Conservation (phyloP, 2,113 vertebrate species). For the Columbina picui region DNA sequence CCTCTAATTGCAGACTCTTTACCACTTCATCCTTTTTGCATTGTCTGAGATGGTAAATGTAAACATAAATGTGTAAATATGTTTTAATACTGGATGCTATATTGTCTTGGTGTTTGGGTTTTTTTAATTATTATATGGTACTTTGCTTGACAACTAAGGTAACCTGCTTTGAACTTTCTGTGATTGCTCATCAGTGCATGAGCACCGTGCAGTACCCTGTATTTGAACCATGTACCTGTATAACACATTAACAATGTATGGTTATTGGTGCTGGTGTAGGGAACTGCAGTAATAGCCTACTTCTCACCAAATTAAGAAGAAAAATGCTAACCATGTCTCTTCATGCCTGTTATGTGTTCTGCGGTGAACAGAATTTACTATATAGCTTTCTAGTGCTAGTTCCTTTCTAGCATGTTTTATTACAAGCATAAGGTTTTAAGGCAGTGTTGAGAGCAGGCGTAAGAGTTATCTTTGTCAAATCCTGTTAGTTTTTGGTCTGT, state of each 20-base stretch:
- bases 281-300: neutral
- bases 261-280: neutral
- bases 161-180: neutral
- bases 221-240: rapidly evolving
- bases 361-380: neutral
- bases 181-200: neutral
- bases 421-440: neutral
- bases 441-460: neutral
- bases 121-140: neutral
- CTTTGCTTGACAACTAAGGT: neutral
- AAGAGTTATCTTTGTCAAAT: neutral
- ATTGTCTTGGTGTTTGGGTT: neutral
- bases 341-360: neutral
- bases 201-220: neutral
- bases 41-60: neutral
- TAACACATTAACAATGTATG: neutral
- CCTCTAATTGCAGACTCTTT: neutral
- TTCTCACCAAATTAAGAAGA: neutral
- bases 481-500: neutral
- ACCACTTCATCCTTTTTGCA: neutral
- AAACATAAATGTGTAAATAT: neutral
- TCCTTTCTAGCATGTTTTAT: neutral
- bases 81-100: neutral
- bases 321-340: neutral
- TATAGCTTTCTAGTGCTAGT: neutral